phyloP scores from a whole-genome alignment of 2,888 invertebrate genomes.

The Muscina levida region DNA sequence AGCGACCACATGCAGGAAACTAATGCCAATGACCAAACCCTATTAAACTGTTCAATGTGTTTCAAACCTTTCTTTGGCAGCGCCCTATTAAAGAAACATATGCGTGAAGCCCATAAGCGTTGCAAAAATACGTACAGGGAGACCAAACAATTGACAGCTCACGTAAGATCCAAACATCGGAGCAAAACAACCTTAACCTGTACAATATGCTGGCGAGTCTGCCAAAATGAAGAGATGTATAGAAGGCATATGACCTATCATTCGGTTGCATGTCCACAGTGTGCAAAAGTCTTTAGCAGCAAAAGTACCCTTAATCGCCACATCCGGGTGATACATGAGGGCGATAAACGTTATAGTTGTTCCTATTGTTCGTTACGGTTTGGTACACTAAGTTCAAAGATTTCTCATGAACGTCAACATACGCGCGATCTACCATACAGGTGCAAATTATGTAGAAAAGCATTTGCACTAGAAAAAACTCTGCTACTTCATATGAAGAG shows the following conservation, averaged over 20 bases:
- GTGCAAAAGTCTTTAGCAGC: background rate
- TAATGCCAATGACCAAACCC: too few relatives aligned
- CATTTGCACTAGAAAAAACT: constrained; percentile 74
- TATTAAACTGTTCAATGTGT: too few relatives aligned
- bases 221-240: background rate
- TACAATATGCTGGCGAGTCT: background rate
- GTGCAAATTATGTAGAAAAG: constrained; percentile 73
- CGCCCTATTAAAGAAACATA: too few relatives aligned
- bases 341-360: background rate
- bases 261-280: background rate
- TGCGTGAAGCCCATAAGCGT: background rate
- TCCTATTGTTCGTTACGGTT: background rate
- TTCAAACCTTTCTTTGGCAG: too few relatives aligned
- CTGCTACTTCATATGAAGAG: constrained; percentile 41
- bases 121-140: background rate
- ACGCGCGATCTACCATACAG: constrained; percentile 75
- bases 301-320: background rate
- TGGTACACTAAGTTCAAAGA: background rate
- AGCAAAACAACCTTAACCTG: background rate
- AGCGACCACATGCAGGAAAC: too few relatives aligned
- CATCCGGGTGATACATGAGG: background rate
- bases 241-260: background rate
- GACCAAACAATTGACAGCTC: background rate
- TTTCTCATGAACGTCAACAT: constrained; percentile 73
- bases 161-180: background rate